phyloP scores from a whole-genome alignment of 2,797 vertebrate genomes.

The Taenioides sp. region DNA sequence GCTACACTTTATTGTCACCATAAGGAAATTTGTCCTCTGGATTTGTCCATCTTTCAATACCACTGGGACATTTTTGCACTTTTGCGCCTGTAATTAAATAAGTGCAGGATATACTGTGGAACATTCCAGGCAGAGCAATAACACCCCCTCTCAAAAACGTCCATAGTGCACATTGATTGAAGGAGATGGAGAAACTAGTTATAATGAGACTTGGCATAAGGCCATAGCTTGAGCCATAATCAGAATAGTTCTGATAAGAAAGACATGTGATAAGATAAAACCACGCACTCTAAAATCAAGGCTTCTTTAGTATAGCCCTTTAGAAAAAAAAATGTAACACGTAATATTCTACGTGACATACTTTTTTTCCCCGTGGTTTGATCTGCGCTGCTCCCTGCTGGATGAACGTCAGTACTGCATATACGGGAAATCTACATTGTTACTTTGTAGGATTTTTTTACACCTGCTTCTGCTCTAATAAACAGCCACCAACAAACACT shows the following conservation, averaged over 20 bases:
- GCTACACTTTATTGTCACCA: no score
- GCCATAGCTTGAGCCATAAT: neutral
- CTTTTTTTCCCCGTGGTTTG: neutral
- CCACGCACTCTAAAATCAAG: no score
- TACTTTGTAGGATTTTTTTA: no score
- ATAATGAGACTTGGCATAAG: neutral
- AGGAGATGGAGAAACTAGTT: neutral
- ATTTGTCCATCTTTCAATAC: no score
- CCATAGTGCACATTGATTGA: neutral
- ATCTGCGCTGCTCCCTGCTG: conserved; percentile 14
- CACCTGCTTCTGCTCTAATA: no score
- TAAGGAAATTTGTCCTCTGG: no score
- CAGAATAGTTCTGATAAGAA: neutral
- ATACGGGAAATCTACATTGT: neutral
- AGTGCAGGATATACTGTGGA: no score
- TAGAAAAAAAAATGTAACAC: neutral
- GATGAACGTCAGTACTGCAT: neutral
- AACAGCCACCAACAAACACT: no score
- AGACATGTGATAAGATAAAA: conserved; percentile 3
- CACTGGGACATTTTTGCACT: no score
- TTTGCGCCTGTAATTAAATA: no score
- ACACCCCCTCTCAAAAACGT: neutral
- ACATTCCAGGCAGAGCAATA: no score
- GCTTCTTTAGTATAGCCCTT: no score
- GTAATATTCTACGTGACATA: neutral